Conservation (phyloP, 2,888 invertebrate species). For the Hydriomena furcata region DNA sequence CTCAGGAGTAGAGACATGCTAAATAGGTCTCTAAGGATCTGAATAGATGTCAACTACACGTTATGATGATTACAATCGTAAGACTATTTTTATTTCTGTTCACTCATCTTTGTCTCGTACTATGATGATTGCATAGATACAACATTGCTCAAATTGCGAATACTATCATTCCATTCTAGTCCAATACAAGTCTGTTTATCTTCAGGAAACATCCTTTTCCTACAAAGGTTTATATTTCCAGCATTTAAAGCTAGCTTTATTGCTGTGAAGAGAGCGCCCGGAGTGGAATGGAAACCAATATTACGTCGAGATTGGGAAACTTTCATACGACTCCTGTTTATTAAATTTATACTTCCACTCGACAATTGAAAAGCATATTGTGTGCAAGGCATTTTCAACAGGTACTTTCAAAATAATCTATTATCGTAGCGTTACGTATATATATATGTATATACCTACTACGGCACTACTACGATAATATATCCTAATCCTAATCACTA, state of each 20-base stretch:
- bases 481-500: too few species aligned
- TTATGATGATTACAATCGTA: too few species aligned
- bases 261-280: constrained; percentile 41
- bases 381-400: background rate
- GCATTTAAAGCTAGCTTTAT: constrained; percentile 40
- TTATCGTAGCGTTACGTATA: background rate
- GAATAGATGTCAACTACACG: too few species aligned
- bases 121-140: too few species aligned
- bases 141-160: too few species aligned
- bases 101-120: too few species aligned
- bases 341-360: constrained; percentile 43
- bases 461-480: background rate
- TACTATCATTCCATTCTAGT: too few species aligned
- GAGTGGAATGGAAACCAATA: constrained; percentile 53
- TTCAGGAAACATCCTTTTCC: constrained; percentile 20
- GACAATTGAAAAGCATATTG: constrained; percentile 31
- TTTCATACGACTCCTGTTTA: constrained; percentile 49
- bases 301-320: constrained; percentile 49
- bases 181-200: too few species aligned
- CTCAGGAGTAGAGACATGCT: too few species aligned
- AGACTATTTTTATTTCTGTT: too few species aligned
- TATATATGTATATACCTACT: background rate
- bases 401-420: background rate
- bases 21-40: too few species aligned
- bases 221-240: constrained; percentile 34